These are phyloP conservation scores for Sebastes hopkinsi DNA, from an alignment of 2,797 vertebrate genomes.

Conservation along the genomic window DNA sequence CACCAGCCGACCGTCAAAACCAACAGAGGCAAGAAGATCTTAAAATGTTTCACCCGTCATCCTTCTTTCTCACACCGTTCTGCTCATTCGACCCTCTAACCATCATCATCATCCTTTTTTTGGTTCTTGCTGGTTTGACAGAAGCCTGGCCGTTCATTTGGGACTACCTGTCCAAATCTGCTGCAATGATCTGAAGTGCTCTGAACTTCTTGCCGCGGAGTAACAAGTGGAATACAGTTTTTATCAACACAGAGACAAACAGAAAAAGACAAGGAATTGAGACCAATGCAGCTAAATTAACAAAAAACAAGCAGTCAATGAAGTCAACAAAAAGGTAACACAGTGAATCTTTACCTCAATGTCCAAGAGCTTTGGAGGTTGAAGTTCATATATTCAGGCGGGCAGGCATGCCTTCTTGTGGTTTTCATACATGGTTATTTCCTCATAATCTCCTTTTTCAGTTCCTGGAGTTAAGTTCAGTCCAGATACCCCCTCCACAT, in stretches of 20 bases:
- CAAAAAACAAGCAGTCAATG: slow-evolving; percentile 12
- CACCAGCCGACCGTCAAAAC: slow-evolving; percentile 53
- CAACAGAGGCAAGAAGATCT: slow-evolving; percentile 41
- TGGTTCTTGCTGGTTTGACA: slow-evolving; percentile 34
- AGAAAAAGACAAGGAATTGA: slow-evolving; percentile 7
- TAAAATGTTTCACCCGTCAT: slow-evolving; percentile 7
- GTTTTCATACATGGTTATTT: slow-evolving; percentile 50
- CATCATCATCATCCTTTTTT: not conserved
- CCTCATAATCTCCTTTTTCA: slow-evolving; percentile 15
- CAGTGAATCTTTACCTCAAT: slow-evolving; percentile 55
- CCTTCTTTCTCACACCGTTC: not conserved
- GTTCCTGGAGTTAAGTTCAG: slow-evolving; percentile 33
- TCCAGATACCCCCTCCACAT: slow-evolving; percentile 6
- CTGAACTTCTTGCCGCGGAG: not conserved
- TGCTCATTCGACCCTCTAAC: slow-evolving; percentile 8
- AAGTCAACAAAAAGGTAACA: slow-evolving; percentile 44
- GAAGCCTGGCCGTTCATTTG: not conserved
- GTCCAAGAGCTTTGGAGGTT: slow-evolving; percentile 51
- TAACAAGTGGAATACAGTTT: slow-evolving; percentile 21
- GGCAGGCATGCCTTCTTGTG: slow-evolving; percentile 41
- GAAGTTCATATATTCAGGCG: slow-evolving; percentile 40
- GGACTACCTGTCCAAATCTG: slow-evolving; percentile 11
- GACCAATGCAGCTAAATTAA: slow-evolving; percentile 26
- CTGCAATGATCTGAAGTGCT: not conserved
- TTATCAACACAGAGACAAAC: slow-evolving; percentile 28